phyloP scores from a whole-genome alignment of 1,140 invertebrate genomes.

The Cherax destructor region DNA sequence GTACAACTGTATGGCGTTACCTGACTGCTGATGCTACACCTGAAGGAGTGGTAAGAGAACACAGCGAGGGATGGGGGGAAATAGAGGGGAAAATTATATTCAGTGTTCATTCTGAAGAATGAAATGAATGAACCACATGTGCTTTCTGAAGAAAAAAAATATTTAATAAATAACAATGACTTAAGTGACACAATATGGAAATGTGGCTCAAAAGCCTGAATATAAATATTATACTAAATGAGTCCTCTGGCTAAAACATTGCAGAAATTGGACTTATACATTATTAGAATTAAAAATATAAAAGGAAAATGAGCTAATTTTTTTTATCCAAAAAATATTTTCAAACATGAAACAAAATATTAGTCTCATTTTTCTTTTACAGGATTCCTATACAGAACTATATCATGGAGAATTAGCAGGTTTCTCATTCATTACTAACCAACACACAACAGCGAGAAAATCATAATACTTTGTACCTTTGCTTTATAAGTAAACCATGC shows the following conservation, averaged over 20 bases:
- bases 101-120: background rate
- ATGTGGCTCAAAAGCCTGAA: background rate
- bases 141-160: background rate
- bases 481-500: background rate
- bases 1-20: background rate
- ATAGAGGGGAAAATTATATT: background rate
- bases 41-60: background rate
- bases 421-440: background rate
- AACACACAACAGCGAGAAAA: background rate
- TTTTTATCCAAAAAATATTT: background rate
- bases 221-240: constrained; percentile 9
- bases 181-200: background rate
- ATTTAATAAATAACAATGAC: background rate
- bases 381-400: background rate
- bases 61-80: background rate
- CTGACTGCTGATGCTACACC: background rate
- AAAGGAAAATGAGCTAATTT: background rate
- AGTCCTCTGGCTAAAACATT: background rate
- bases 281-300: background rate
- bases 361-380: background rate
- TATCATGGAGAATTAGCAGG: background rate
- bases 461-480: constrained; percentile 8
- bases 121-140: background rate
- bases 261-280: background rate
- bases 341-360: background rate